Conservation (phyloP, 1,140 invertebrate genomes). For the Mylabris phalerata region DNA sequence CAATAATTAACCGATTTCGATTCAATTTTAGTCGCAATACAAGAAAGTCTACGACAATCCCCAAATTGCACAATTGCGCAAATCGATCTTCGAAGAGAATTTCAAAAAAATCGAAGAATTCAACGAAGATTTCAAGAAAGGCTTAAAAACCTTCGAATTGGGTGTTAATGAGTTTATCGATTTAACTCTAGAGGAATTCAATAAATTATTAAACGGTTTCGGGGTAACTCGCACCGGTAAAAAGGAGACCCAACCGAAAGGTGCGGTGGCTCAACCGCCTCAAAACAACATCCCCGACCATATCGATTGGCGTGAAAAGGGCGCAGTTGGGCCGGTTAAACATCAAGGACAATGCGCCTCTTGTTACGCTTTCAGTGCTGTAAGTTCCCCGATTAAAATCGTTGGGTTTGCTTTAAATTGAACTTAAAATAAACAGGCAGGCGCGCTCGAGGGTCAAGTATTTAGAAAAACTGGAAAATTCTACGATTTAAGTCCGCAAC, state of each 20-base stretch:
- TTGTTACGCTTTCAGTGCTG: constrained; percentile 84
- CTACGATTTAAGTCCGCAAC: constrained; percentile 23
- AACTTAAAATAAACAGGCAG: constrained; percentile 8
- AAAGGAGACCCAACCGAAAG: not conserved
- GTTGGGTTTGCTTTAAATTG: constrained; percentile 9
- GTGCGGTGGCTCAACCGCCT: not conserved
- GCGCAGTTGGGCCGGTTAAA: constrained; percentile 82
- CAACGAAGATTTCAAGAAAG: constrained; percentile 13
- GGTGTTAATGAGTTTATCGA: constrained; percentile 19
- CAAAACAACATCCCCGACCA: not conserved
- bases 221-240: not conserved
- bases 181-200: constrained; percentile 14
- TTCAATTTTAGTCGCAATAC: not conserved
- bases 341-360: constrained; percentile 88
- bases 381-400: constrained; percentile 41
- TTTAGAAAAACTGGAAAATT: constrained; percentile 6
- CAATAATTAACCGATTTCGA: no score
- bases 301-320: constrained; percentile 78
- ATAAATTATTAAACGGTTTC: constrained; percentile 1
- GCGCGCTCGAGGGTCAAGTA: constrained; percentile 23
- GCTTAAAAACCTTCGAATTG: constrained; percentile 13
- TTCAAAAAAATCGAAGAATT: constrained; percentile 17
- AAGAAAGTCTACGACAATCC: constrained; percentile 55
- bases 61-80: constrained; percentile 68
- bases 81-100: constrained; percentile 42